Conservation (phyloP, 2,113 vertebrate species). For the Cynopterus brachyotis region DNA sequence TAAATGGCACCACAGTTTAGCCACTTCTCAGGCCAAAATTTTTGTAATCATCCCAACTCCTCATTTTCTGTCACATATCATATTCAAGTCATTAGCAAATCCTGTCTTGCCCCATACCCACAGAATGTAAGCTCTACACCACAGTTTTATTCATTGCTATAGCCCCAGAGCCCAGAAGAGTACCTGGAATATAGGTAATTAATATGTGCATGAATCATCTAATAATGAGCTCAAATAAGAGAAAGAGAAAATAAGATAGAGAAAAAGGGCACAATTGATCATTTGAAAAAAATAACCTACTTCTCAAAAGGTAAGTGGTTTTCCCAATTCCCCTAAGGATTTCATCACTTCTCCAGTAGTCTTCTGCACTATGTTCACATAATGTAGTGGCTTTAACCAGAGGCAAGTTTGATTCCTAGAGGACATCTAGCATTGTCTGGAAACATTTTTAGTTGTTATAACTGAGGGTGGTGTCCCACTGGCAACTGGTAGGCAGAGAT, state of each 20-base stretch:
- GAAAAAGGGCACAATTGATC: not conserved
- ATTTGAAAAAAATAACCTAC: not conserved
- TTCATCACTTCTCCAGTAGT: not conserved
- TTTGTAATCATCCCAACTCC: not conserved
- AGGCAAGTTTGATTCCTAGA: not conserved
- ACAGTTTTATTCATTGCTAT: not conserved
- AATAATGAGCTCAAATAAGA: conserved; percentile 21
- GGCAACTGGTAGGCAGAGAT: not conserved
- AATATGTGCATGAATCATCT: not conserved
- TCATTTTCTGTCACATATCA: not conserved
- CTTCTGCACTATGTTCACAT: not conserved
- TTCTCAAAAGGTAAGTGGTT: not conserved
- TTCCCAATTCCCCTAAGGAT: not conserved
- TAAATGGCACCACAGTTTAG: not conserved
- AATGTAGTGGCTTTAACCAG: not conserved
- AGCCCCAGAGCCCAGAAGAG: not conserved
- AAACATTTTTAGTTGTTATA: not conserved
- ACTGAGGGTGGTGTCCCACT: accelerated
- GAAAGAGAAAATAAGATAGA: not conserved
- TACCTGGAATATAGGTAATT: not conserved
- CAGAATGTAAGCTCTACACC: not conserved
- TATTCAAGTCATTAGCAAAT: not conserved
- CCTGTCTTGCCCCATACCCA: not conserved
- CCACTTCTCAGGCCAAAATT: not conserved
- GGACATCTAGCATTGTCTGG: not conserved